Evolutionary conservation across 2,797 vertebrate genomes (phyloP).

Genomic region (Acrossocheilus fasciatus): DNA sequence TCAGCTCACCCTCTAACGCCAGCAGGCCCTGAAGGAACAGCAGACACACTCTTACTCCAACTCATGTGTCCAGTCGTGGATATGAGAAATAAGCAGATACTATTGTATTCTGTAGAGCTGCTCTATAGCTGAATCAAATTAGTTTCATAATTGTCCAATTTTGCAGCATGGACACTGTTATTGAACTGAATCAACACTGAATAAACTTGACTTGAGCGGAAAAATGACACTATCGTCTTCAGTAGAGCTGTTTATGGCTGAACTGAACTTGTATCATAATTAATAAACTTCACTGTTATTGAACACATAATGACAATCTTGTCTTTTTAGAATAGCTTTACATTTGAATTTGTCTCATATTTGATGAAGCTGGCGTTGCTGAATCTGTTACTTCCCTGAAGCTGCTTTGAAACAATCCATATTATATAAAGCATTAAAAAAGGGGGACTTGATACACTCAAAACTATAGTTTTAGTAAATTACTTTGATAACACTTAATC

Average conservation of each 20-base stretch:
- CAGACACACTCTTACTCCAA: not conserved
- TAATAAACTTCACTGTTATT: not conserved
- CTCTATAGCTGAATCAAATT: not conserved
- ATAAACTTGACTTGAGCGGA: not conserved
- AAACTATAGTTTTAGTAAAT: not conserved
- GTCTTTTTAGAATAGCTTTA: not conserved
- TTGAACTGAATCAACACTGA: not conserved
- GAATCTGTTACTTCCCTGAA: not conserved
- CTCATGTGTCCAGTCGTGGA: not conserved
- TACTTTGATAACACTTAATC: not conserved
- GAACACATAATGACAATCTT: not conserved
- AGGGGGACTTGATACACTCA: not conserved
- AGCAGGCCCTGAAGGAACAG: constrained; percentile 79
- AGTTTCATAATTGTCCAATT: not conserved
- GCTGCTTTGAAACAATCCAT: not conserved
- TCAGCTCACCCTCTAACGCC: constrained; percentile 88
- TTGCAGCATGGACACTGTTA: not conserved
- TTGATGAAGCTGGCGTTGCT: not conserved
- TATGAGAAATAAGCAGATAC: not conserved
- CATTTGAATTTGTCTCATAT: not conserved
- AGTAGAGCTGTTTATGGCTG: not conserved
- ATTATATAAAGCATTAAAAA: not conserved
- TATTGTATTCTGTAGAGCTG: not conserved
- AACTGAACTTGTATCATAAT: not conserved
- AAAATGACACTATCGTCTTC: not conserved